These are phyloP conservation scores for Drosophila asahinai DNA, from an alignment of 1,140 invertebrate species.

Conservation along the genomic window DNA sequence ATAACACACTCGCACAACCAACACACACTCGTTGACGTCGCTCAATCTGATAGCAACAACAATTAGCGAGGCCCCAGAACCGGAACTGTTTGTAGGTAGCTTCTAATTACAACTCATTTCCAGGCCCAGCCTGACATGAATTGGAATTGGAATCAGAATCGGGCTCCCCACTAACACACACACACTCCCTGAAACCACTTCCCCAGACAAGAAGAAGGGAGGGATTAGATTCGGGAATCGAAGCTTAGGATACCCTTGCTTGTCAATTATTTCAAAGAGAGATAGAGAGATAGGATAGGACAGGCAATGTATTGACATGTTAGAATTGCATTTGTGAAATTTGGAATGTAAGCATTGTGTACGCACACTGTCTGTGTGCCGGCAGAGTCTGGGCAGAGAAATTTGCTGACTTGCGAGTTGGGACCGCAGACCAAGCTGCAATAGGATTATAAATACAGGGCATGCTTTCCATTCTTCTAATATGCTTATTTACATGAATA, in stretches of 20 bases:
- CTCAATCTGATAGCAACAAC: constrained; percentile 18
- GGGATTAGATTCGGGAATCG: neutral
- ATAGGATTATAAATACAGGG: too few species aligned
- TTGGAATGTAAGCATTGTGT: too few species aligned
- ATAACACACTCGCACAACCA: constrained; percentile 5
- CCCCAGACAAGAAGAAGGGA: neutral
- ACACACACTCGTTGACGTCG: constrained; percentile 5
- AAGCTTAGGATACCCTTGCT: neutral
- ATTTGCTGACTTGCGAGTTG: too few species aligned
- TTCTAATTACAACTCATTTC: constrained; percentile 53
- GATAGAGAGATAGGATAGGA: too few species aligned
- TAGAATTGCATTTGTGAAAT: too few species aligned
- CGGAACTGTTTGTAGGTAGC: constrained; percentile 43
- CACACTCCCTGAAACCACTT: neutral
- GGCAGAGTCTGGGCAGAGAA: too few species aligned
- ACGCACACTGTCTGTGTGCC: too few species aligned
- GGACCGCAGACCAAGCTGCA: too few species aligned
- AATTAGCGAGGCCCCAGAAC: constrained; percentile 27
- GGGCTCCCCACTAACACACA: constrained; percentile 3
- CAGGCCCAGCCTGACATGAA: constrained; percentile 31
- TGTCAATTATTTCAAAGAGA: too few species aligned
- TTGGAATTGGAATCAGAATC: constrained; percentile 14
- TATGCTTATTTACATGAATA: too few species aligned
- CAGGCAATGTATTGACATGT: too few species aligned
- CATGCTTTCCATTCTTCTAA: too few species aligned